Conservation (phyloP, 1,140 invertebrate genomes). For the Agrilus planipennis region DNA sequence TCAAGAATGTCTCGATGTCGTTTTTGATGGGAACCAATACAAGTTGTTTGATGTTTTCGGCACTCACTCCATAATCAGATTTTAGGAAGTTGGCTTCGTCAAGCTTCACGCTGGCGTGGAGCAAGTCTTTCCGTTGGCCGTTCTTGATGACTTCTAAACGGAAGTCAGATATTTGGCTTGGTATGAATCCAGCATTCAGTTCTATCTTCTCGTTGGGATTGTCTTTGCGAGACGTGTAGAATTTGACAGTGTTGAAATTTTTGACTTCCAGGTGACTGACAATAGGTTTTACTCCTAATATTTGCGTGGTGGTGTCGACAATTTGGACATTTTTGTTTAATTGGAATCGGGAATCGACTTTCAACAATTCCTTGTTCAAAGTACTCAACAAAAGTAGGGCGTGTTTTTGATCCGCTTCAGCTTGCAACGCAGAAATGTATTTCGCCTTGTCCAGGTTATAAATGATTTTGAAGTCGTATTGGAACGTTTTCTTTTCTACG, state of each 20-base stretch:
- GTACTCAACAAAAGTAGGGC: conserved; percentile 36
- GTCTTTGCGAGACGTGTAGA: conserved; percentile 40
- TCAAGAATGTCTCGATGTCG: conserved; percentile 17
- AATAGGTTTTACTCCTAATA: conserved; percentile 39
- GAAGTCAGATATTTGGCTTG: conserved; percentile 52
- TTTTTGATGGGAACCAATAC: conserved; percentile 16
- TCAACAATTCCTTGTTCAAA: conserved; percentile 42
- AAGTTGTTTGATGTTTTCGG: conserved; percentile 42
- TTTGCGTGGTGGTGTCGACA: conserved; percentile 35
- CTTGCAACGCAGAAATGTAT: conserved; percentile 31
- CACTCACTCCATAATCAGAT: conserved; percentile 47
- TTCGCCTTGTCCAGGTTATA: conserved; percentile 12
- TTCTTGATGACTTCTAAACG: conserved; percentile 41
- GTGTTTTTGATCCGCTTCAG: conserved; percentile 34
- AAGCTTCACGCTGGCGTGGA: conserved; percentile 44
- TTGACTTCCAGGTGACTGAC: conserved; percentile 38
- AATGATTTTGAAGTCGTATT: neutral
- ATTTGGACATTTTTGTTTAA: conserved; percentile 39
- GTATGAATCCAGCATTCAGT: conserved; percentile 42
- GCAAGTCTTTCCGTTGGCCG: conserved; percentile 45
- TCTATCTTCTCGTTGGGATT: conserved; percentile 42
- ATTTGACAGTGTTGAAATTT: conserved; percentile 43
- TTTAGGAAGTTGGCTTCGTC: conserved; percentile 57
- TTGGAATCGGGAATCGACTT: conserved; percentile 34
- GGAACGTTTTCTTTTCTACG: neutral